Evolutionary conservation across 1,140 invertebrate species (phyloP).

Genomic region (Laupala kohalensis): DNA sequence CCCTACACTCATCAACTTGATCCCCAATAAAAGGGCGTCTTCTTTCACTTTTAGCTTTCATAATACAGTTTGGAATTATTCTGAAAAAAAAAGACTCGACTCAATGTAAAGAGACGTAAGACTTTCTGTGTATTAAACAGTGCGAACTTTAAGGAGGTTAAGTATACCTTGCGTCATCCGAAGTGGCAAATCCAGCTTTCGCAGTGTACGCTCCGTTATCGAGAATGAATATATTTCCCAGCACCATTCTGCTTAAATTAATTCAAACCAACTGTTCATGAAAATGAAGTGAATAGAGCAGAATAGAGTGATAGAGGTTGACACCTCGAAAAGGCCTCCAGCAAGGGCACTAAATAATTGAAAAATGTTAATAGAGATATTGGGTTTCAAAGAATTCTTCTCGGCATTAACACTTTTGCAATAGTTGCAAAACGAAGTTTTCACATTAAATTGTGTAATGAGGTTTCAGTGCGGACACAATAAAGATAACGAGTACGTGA

Average conservation of each 20-base stretch:
- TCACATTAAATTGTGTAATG: no score
- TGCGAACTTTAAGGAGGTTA: background rate
- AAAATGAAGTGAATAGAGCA: no score
- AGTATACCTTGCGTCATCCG: constrained; percentile 48
- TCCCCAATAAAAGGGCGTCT: constrained; percentile 85
- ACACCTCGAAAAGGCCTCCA: no score
- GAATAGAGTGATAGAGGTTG: no score
- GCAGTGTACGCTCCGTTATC: constrained; percentile 79
- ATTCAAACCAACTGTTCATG: background rate
- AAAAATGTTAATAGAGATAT: no score
- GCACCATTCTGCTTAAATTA: background rate
- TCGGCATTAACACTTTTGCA: no score
- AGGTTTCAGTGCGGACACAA: no score
- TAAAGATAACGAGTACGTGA: no score
- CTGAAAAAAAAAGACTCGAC: constrained; percentile 32
- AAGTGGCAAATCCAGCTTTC: constrained; percentile 66
- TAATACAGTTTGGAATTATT: constrained; percentile 88
- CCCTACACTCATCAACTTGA: constrained; percentile 90
- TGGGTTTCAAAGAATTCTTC: no score
- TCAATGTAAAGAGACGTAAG: background rate
- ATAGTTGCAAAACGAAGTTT: no score
- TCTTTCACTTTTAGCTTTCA: constrained; percentile 94
- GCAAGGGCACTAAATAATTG: no score
- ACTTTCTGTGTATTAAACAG: background rate
- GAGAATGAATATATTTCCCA: constrained; percentile 40